Evolutionary conservation across 2,113 vertebrate species (phyloP), one percentile per base, ranked within the genome.

Genomic region (Microtus ochrogaster): DNA sequence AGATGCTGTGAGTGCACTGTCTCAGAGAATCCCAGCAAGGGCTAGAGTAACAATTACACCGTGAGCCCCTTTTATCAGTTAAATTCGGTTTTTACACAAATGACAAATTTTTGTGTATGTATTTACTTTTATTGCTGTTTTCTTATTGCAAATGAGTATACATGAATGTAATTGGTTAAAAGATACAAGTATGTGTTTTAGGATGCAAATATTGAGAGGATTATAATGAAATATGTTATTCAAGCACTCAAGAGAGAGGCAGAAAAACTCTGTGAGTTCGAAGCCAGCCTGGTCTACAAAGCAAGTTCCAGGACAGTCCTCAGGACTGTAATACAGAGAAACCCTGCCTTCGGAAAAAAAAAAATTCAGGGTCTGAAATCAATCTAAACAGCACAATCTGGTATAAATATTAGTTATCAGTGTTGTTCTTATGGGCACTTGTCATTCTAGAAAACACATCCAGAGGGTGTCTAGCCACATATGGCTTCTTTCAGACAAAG

Each of bases 371-470:
- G 30, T 83, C 61, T 83, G 21, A 17, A 81, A 22, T 55, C 58
- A 92, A 78, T 77, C 19, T 10, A 65, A 89, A 90, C 5, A 52
- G 14, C 39, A 33, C 19, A 70, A 41, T 83, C 28, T 93, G 78
- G 52, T 55, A 68, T 58, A 66, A 22, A 72, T 4, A 10, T 82
- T 41, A 52, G 28, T 89, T 97, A 58, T 94, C 52, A 93, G 19
- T 58, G 28, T 61, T 90, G 30, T 55, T 73, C 11, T 65, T 86
- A 90, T 83, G 96, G 77, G 17, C 55, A 68, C 13, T 33, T 81
- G 74, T 92, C 97, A 41, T 55, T 91, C 87, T 84, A 88, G 12
- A 63, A 97, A 95, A 78, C 86, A 89, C 26, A 78, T 58, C 47
- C 28, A 44, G 52, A 55, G 95, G 97, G 96, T 89, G 26, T 96